Conservation (phyloP, 2,888 invertebrate genomes). For the Enchytraeus crypticus region DNA sequence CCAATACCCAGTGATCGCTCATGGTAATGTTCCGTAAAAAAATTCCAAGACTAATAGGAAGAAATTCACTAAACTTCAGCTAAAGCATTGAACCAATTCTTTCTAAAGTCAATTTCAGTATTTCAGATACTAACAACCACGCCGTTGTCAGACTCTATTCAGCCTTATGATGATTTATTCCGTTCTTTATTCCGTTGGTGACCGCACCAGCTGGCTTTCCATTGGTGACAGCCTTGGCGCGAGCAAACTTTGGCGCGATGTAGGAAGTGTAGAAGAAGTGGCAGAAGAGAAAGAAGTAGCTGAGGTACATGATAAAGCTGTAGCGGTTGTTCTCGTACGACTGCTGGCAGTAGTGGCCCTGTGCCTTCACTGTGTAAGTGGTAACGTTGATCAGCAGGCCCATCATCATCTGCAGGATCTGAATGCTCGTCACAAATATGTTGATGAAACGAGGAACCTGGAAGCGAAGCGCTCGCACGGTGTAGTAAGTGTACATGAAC, state of each 20-base stretch:
- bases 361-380: slow-evolving; percentile 52
- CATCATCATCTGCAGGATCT: slow-evolving; percentile 85
- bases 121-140: too few species aligned
- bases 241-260: slow-evolving; percentile 13
- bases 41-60: too few species aligned
- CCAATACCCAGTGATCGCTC: too few species aligned
- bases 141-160: too few species aligned
- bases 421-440: slow-evolving; percentile 81
- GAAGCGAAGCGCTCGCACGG: slow-evolving; percentile 48
- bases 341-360: slow-evolving; percentile 46
- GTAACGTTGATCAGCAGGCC: slow-evolving; percentile 84
- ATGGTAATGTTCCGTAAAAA: too few species aligned
- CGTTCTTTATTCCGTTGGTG: too few species aligned
- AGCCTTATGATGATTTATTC: too few species aligned
- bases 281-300: slow-evolving; percentile 46
- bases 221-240: too few species aligned
- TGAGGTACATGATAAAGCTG: slow-evolving; percentile 45
- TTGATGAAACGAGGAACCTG: slow-evolving; percentile 61
- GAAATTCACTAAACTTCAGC: too few species aligned
- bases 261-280: slow-evolving; percentile 48
- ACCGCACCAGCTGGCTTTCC: too few species aligned
- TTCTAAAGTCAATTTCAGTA: too few species aligned
- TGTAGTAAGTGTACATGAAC: slow-evolving; percentile 53
- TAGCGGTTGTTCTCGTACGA: slow-evolving; percentile 48
- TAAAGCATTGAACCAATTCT: too few species aligned